Conservation (phyloP, 1,140 invertebrate species). For the Antheraea pernyi region DNA sequence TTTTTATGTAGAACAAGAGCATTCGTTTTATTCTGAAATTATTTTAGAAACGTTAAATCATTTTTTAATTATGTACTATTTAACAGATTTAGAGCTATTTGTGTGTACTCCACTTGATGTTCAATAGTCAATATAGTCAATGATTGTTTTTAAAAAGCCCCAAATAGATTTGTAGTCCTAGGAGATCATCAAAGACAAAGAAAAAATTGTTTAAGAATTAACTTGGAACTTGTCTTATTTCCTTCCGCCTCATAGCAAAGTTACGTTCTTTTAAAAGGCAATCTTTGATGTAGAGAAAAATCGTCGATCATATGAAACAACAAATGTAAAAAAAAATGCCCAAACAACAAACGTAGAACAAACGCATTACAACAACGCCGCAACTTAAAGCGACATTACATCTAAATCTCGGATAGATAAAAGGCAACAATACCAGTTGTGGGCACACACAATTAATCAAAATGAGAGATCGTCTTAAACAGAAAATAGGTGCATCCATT, state of each 20-base stretch:
- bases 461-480: slow-evolving; percentile 56
- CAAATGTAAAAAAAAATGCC: not conserved
- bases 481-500: slow-evolving; percentile 64
- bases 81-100: not conserved
- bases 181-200: no score
- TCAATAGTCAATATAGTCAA: no score
- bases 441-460: slow-evolving; percentile 53
- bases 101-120: no score
- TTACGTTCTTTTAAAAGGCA: no score
- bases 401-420: slow-evolving; percentile 60
- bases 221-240: no score
- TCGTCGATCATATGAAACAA: not conserved
- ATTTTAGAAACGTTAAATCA: not conserved
- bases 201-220: no score
- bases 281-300: not conserved
- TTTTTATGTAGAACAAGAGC: not conserved
- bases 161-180: no score
- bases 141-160: no score
- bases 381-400: slow-evolving; percentile 61
- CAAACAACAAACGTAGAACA: not conserved
- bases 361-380: slow-evolving; percentile 29
- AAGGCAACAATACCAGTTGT: slow-evolving; percentile 42
- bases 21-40: not conserved
- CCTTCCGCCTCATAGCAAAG: no score
- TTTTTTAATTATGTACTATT: not conserved